Base-by-base conservation (phyloP, 2,797 vertebrate genomes). In the Neomorphus geoffroyi region DNA sequence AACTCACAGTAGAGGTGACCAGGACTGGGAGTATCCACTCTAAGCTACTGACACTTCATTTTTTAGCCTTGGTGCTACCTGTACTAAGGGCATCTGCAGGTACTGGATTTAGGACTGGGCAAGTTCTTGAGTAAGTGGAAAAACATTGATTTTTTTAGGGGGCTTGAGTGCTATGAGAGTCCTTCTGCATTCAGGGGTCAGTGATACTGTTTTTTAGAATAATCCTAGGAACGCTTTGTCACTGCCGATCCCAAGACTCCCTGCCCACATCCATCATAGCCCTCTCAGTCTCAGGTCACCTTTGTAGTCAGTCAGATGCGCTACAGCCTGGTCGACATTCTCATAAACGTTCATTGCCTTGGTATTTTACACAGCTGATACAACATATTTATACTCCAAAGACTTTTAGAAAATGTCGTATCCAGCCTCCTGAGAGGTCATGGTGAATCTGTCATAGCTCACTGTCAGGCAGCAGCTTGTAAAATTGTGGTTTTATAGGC, bases 401-500 rank as follows among this genome's bases (percentile, higher is more conserved):
- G 77, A 53, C 43, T 73, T 89, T 81, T 60, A 51, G 12, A 43
- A 41, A 71, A 81, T 61, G 79, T 81, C 90, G 14, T 82, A 54
- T 80, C 58, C 16, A 3, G 32, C 65, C 84, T 95, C 46, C 80
- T 95, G 23, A 32, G 39, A 87, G 71, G 60, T 80, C 33, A 46
- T 0, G 3, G 83, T 77, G 85, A 92, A 91, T 94, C 90, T 97
- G 95, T 75, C 7, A 4, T 74, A 96, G 94, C 77, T 94, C 80
- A 85, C 57, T 82, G 54, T 96, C 92, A 92, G 93, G 81, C 61
- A 95, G 62, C 39, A 70, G 65, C 75, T 92, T 96, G 92, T 95
- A 94, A 95, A 95, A 94, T 96, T 82, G 71, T 53, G 22, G 83
- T 92, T 96, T 75, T 80, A 72, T 81, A 93, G 91, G 50, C 87